Base-by-base conservation (phyloP, 2,797 vertebrate genomes). In the Acropternis orthonyx region DNA sequence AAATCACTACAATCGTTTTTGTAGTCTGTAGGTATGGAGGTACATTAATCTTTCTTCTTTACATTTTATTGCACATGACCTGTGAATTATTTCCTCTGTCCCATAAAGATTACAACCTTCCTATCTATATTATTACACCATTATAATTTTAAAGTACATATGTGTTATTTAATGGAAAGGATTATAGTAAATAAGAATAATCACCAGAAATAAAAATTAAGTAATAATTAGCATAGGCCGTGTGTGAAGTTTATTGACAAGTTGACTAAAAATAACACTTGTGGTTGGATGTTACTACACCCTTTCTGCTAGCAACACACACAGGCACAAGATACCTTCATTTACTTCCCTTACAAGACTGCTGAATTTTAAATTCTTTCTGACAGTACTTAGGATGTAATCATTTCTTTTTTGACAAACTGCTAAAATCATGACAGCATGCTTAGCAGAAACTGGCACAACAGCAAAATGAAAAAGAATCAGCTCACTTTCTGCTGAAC, bases 401-500 rank as follows among this genome's bases (percentile, higher is more conserved):
- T 54, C 6, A 94, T 85, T 90, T 77, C 51, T 85, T 82, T 81
- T 84, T 71, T 96, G 82, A 95, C 44, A 93, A 85, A 97, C 85
- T 85, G 82, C 91, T 95, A 91, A 96, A 96, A 95, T 91, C 43
- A 87, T 61, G 69, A 84, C 63, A 93, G 81, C n/a, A 11, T 56
- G 85, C 58, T 37, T 85, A 69, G 81, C 46, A 95, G 85, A 94
- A 97, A 96, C 41, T 96, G 94, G 90, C 94, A 93, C 67, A 88
- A 83, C 63, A 95, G 69, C 85, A 88, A 92, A 97, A 94, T 74
- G 79, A 68, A 72, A 86, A 92, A 80, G 32, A 85, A 95, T 89
- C 87, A 97, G 78, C 79, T 75, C 27, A 85, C 89, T 96, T 95
- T 96, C 93, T 93, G 95, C 92, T 95, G 91, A 92, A 93, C 59